A percentile compares a stretch with the other conserved stretches of the same genome.
These are phyloP conservation scores for Lytechinus pictus DNA, from an alignment of 35 echinoderm and acorn worm genomes.

Conservation along the genomic window DNA sequence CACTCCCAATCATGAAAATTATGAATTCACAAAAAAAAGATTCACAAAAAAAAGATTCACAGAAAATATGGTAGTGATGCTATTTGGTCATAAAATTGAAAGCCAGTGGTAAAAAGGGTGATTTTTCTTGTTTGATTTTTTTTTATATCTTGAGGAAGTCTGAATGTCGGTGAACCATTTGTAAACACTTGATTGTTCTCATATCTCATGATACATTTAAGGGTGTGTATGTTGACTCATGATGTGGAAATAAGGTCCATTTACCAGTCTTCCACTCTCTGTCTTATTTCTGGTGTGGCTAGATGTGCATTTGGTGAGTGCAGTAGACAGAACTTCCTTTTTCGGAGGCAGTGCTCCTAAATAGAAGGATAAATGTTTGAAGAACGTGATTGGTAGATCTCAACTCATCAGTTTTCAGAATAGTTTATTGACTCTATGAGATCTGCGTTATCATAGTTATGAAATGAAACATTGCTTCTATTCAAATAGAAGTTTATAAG, in stretches of 20 bases:
- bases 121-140: neutral
- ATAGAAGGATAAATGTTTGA: neutral
- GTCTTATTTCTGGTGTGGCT: neutral
- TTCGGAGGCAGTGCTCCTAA: neutral
- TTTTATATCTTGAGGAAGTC: neutral
- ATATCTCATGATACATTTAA: neutral
- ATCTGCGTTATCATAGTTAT: neutral
- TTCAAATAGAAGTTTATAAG: no score
- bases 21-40: neutral
- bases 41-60: neutral
- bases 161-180: neutral
- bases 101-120: neutral
- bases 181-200: neutral
- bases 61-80: neutral
- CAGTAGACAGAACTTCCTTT: neutral
- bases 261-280: neutral
- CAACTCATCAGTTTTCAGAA: neutral
- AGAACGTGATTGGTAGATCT: neutral
- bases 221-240: constrained; percentile 10
- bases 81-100: neutral
- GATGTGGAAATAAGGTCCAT: neutral
- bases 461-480: no score
- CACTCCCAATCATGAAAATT: neutral
- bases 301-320: neutral
- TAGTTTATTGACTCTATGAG: neutral